These are phyloP conservation scores for Pitta sordida DNA, from an alignment of 2,113 vertebrate species.

Conservation along the genomic window DNA sequence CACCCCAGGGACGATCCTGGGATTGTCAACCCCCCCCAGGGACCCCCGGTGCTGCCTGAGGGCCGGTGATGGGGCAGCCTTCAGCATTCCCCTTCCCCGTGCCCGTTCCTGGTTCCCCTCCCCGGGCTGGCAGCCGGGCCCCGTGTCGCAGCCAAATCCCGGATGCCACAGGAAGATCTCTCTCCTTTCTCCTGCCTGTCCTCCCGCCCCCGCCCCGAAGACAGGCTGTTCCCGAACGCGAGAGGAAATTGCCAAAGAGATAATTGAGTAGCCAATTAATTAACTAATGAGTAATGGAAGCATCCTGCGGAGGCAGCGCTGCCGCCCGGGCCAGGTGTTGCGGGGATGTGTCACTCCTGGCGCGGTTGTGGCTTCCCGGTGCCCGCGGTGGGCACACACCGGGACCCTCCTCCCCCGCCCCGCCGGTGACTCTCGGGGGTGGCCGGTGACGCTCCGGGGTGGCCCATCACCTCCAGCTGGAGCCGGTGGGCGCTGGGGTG, in stretches of 20 bases:
- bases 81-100: not conserved
- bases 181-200: slow-evolving; percentile 2
- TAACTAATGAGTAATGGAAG: slow-evolving; percentile 45
- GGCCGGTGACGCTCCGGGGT: accelerated
- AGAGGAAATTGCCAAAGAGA: slow-evolving; percentile 52
- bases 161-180: slow-evolving; percentile 19
- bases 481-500: not conserved
- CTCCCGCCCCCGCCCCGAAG: not conserved
- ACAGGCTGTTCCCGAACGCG: slow-evolving; percentile 36
- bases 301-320: slow-evolving; percentile 40
- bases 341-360: not conserved
- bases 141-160: not conserved
- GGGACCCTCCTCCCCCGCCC: accelerated
- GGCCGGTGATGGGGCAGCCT: not conserved
- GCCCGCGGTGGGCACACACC: not conserved
- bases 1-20: not conserved
- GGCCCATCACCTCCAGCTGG: not conserved
- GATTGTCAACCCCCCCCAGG: too few relatives aligned
- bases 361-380: not conserved
- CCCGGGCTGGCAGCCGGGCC: not conserved
- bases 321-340: not conserved
- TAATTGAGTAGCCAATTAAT: slow-evolving; percentile 57
- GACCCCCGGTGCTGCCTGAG: not conserved
- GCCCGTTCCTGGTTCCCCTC: not conserved
- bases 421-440: accelerated